Percentiles rank a stretch among this genome's conserved stretches.
These are phyloP conservation scores for Cariama cristata DNA, from an alignment of 2,113 vertebrate species.

Conservation along the genomic window DNA sequence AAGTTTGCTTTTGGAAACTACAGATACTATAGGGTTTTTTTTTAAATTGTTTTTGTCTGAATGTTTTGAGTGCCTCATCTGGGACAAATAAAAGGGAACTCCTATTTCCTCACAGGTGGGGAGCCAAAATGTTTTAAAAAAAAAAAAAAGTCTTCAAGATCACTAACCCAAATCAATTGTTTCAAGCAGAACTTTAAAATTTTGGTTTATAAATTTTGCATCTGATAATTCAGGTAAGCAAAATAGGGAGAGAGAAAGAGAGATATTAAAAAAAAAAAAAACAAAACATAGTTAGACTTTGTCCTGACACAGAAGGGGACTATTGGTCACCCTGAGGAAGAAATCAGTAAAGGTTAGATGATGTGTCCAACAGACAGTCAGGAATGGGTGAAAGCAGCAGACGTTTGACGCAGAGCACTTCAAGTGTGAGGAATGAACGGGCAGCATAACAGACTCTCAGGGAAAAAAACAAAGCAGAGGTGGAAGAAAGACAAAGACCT, in stretches of 20 bases:
- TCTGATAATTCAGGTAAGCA: not conserved
- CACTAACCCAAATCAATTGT: rapidly evolving
- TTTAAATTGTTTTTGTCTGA: not conserved
- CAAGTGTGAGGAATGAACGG: not conserved
- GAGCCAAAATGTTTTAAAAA: not conserved
- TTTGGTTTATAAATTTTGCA: not conserved
- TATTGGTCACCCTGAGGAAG: rapidly evolving
- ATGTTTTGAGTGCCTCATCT: not conserved
- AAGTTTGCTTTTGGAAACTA: not conserved
- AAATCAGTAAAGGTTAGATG: not conserved
- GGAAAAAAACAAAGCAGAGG: not conserved
- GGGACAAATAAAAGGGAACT: not conserved
- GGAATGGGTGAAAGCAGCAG: not conserved
- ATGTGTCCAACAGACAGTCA: rapidly evolving
- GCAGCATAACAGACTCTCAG: not conserved
- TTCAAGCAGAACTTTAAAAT: not conserved
- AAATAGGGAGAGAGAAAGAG: not conserved
- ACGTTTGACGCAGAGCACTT: not conserved
- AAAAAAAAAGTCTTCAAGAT: not conserved
- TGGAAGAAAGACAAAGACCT: not conserved
- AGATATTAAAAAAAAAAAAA: too few species aligned
- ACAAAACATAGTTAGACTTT: not conserved
- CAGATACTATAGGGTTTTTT: rapidly evolving
- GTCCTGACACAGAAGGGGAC: not conserved
- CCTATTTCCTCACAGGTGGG: not conserved